A percentile compares a stretch with the other conserved stretches of the same genome.
These are phyloP conservation scores for Eriocheir sinensis DNA, from an alignment of 1,140 invertebrate species.

Conservation along the genomic window DNA sequence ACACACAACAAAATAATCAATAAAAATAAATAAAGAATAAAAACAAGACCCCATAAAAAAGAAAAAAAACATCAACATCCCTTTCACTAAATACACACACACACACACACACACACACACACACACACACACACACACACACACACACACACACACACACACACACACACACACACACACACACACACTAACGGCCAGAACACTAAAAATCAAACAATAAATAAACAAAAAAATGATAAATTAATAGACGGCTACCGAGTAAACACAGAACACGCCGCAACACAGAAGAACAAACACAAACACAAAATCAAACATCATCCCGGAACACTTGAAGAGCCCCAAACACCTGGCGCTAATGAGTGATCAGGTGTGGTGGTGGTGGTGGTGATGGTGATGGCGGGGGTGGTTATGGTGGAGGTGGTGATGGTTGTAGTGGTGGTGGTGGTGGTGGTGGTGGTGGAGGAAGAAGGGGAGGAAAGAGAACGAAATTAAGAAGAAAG, in stretches of 20 bases:
- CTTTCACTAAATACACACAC: background rate
- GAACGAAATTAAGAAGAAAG: background rate
- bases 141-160: slow-evolving; percentile 40
- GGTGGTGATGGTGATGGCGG: slow-evolving; percentile 25
- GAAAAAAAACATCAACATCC: too few relatives aligned
- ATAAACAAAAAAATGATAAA: background rate
- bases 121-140: slow-evolving; percentile 40
- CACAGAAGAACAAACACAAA: too few relatives aligned
- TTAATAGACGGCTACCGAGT: background rate
- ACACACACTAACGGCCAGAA: background rate
- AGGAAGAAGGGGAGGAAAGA: background rate
- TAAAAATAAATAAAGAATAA: too few relatives aligned
- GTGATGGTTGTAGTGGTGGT: background rate
- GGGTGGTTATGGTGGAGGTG: background rate
- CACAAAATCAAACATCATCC: background rate
- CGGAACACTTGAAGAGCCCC: background rate
- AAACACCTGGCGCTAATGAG: background rate
- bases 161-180: slow-evolving; percentile 31
- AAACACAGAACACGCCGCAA: too few relatives aligned
- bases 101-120: slow-evolving; percentile 34
- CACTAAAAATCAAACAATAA: background rate
- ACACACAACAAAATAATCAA: too few relatives aligned
- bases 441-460: slow-evolving; percentile 3
- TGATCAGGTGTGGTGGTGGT: background rate
- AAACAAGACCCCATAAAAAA: too few relatives aligned